phyloP scores from a whole-genome alignment of 2,888 invertebrate genomes.

The Chloroclysta siterata region DNA sequence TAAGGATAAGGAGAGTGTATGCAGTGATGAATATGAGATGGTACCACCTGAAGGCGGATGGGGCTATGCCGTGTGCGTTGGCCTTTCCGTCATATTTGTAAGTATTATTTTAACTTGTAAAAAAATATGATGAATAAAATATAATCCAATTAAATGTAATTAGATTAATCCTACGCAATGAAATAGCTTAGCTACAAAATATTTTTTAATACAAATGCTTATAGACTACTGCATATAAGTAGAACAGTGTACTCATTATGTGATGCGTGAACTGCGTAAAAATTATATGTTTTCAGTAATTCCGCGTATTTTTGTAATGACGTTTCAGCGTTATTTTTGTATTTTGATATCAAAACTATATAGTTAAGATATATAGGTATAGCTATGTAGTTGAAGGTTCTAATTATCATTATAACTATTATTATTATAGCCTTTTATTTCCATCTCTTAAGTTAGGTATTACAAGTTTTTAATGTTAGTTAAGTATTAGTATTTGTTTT shows the following conservation, averaged over 20 bases:
- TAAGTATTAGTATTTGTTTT: no score
- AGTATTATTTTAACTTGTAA: constrained; percentile 63
- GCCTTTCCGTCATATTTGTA: constrained; percentile 87
- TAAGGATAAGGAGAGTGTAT: constrained; percentile 56
- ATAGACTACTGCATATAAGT: not conserved
- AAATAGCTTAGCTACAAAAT: no score
- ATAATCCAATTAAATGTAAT: no score
- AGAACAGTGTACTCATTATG: not conserved
- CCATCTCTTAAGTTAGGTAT: no score
- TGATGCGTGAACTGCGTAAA: not conserved
- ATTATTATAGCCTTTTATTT: no score
- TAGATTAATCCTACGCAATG: no score
- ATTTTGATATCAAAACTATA: no score
- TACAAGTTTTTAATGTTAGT: no score
- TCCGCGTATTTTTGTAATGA: not conserved
- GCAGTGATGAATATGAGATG: constrained; percentile 69
- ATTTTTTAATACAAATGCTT: not conserved
- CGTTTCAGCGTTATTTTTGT: not conserved
- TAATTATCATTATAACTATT: no score
- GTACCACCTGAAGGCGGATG: constrained; percentile 89
- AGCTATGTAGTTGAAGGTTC: no score
- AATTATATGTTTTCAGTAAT: not conserved
- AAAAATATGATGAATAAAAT: not conserved
- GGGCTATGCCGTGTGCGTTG: constrained; percentile 88
- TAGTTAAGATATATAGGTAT: no score